A percentile compares a stretch with the other conserved stretches of the same genome.
Conservation (phyloP, 2,113 vertebrate genomes). For the Amblyornis subalaris region DNA sequence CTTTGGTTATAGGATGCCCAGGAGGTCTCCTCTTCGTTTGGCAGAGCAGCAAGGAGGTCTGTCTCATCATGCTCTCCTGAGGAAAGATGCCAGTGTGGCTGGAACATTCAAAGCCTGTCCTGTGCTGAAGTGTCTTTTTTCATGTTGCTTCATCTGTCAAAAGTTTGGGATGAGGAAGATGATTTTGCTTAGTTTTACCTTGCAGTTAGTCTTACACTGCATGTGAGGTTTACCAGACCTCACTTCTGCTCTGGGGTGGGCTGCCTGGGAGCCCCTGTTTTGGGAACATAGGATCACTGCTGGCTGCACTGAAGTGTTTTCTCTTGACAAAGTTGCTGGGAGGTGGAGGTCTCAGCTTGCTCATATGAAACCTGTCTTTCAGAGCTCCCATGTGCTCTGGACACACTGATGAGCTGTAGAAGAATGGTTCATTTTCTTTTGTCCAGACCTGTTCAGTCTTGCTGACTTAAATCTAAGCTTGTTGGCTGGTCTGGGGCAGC, state of each 20-base stretch:
- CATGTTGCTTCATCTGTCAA: background rate
- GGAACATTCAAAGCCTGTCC: background rate
- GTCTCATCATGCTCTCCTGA: background rate
- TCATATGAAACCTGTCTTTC: background rate
- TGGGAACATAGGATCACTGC: background rate
- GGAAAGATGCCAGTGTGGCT: background rate
- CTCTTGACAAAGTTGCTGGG: background rate
- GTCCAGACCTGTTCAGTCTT: background rate
- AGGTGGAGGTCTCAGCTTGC: background rate
- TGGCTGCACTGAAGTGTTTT: no score
- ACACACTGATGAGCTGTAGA: no score
- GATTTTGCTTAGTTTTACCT: background rate
- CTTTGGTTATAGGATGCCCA: background rate
- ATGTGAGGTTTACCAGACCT: background rate
- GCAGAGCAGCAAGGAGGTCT: background rate
- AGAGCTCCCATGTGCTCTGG: background rate
- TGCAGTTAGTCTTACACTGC: background rate
- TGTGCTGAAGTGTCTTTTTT: background rate
- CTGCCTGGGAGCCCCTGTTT: background rate
- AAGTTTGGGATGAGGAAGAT: background rate
- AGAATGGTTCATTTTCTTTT: background rate
- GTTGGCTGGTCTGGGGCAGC: background rate
- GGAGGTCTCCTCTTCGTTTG: background rate
- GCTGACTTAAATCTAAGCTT: background rate
- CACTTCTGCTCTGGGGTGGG: background rate